Evolutionary conservation across 2,797 vertebrate species (phyloP), one percentile per base, ranked within the genome.

Genomic region (Macropus fuliginosus): DNA sequence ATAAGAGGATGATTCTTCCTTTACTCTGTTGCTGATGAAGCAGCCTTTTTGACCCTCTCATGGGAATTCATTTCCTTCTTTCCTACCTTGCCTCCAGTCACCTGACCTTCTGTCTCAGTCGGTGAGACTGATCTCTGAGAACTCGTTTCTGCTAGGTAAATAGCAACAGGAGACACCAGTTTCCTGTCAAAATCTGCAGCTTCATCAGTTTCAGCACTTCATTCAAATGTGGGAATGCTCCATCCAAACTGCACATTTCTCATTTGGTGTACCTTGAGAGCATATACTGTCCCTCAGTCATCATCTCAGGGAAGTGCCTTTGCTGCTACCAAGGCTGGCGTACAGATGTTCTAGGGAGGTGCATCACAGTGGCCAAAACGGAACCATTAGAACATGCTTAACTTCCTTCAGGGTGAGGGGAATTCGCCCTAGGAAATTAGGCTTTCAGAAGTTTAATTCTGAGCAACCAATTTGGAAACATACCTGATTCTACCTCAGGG

Each of bases 121-220:
- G 97, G 97, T 97, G 97, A 98, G 97, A 96, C 90, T 66, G 95
- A 97, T 98, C 52, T 56, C 95, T 57, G 59, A 97, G 97, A 98
- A 98, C 96, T 98, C 98, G 98, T 99, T 98, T 98, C 98, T 98
- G 92, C 97, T 97, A 97, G 96, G 98, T 98, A 98, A 98, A 98
- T 97, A 98, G 98, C 98, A 98, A 98, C n/a, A 5, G 21, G 91
- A 87, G 74, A 98, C 97, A 98, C 98, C 98, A 98, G 98, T 98
- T 99, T 98, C 97, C 97, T 98, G 98, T 97, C 98, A 97, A 95
- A 57, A 46, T 94, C 56, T 66, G 96, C 96, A 97, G 96, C 97
- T 98, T 97, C 93, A 90, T 98, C 97, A 97, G 97, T 98, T 98
- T 96, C 98, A 92, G 54, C 96, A 96, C 97, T 98, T 97, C 98